Evolutionary conservation across 2,113 vertebrate genomes (phyloP), one percentile per base, ranked within the genome.

Genomic region (Urocolius indicus): DNA sequence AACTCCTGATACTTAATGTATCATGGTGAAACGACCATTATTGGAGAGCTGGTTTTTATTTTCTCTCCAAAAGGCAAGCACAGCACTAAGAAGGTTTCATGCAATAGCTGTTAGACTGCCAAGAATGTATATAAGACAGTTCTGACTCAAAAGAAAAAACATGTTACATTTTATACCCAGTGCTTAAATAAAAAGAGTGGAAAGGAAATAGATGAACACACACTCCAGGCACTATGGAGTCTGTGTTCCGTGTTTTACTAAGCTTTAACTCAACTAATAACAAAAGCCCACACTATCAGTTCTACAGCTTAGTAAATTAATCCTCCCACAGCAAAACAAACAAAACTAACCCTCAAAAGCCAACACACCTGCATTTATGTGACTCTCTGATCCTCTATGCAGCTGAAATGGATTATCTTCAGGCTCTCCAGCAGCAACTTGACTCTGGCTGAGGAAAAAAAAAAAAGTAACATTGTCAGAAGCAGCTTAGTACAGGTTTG

Each of bases 321-420:
- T 38, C 55, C 59, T 57, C 68, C 80, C 76, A 71, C 63, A 0
- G 7, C 61, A 82, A 82, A 66, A 1, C 27, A 61, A 80, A 14
- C 17, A 3, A 75, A 45, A 16, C 34, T 41, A 79, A 79, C 45
- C 41, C 38, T 65, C 80, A 67, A 51, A 61, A 88, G 46, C 29
- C 68, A 91, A 87, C 96, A 43, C 76, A 98, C 98, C 98, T 98
- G 98, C 98, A 98, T 98, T 98, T 98, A 98, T 98, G 94, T 97
- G 84, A 85, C 89, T 98, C 93, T 94, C 84, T 90, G 94, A 72
- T 83, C 86, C 76, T 90, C 90, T 73, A 51, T 23, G 4, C 84
- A 36, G 29, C 72, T 57, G 89, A 95, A 97, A 96, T 1, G 17
- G 71, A 26, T 75, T 90, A 23, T 97, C 91, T 96, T 96, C 95